Percentiles rank a stretch among this genome's conserved stretches.
Conservation (phyloP, 2,797 vertebrate species). For the Enteromius paludinosus region DNA sequence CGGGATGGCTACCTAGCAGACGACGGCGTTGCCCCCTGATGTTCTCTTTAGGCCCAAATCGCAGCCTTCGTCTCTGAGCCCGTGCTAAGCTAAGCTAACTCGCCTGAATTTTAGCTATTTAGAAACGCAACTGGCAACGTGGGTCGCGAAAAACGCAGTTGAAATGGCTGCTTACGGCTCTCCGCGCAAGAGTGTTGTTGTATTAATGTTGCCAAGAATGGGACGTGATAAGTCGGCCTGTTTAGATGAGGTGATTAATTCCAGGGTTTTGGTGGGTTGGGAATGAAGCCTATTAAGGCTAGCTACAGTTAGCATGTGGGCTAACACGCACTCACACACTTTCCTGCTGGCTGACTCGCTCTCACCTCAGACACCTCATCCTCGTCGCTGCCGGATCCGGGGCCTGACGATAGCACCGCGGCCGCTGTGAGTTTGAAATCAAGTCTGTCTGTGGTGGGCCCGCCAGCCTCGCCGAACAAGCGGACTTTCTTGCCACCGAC, state of each 20-base stretch:
- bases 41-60: slow-evolving; percentile 62
- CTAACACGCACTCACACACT: slow-evolving; percentile 42
- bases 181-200: background rate
- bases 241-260: slow-evolving; percentile 39
- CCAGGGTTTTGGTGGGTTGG: slow-evolving; percentile 52
- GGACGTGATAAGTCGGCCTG: background rate
- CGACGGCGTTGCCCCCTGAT: slow-evolving; percentile 58
- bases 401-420: slow-evolving; percentile 90
- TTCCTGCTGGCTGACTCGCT: slow-evolving; percentile 63
- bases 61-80: slow-evolving; percentile 61
- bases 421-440: slow-evolving; percentile 97
- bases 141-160: slow-evolving; percentile 42
- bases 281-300: slow-evolving; percentile 46
- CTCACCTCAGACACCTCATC: slow-evolving; percentile 98
- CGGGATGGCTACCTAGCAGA: slow-evolving; percentile 38
- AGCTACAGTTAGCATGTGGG: slow-evolving; percentile 48
- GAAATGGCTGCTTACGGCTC: background rate
- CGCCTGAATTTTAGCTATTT: slow-evolving; percentile 50
- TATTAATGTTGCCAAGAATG: background rate
- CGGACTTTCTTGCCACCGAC: slow-evolving; percentile 93
- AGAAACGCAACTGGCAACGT: slow-evolving; percentile 61
- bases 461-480: slow-evolving; percentile 90
- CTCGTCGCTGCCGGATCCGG: slow-evolving; percentile 95
- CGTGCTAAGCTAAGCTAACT: slow-evolving; percentile 57
- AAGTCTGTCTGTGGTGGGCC: slow-evolving; percentile 86